Evolutionary conservation across 1,140 invertebrate species (phyloP), one percentile per base, ranked within the genome.

Genomic region (Delia radicum): DNA sequence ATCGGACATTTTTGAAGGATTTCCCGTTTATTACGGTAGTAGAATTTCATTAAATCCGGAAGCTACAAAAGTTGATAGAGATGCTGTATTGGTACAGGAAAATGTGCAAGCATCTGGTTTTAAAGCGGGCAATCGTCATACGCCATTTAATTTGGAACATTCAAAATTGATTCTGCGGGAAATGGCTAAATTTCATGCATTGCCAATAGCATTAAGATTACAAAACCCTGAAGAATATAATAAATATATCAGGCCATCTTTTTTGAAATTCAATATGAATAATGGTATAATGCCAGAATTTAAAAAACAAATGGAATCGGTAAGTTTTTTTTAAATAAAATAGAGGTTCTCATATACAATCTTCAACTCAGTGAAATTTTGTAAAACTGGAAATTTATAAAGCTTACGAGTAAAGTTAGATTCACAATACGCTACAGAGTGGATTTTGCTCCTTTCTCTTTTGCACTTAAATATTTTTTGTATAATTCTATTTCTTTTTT

Each of bases 31-130:
- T 78, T 91, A 88, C 78, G 89, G 90, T 0, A 87, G 87, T 0
- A 83, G 89, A 31, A 79, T 90, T 0, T 88, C 87, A 12, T 74
- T 90, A 0, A 79, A 86, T 31, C 55, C 84, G 0, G 80, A 87
- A 7, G 79, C 84, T 0, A 67, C 77, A 0, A 82, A 84, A 13
- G 88, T 90, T 0, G 89, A 91, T 73, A 85, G 90, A 1, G 83
- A 90, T 65, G 90, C 89, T 0, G 87, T 89, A 3, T 85, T 91
- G 27, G 73, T 91, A 0, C 86, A 90, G 76, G 90, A 91, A 74
- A 90, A 91, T 81, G 75, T 91, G 2, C 90, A 89, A 67, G 62
- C 78, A 0, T 77, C 80, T 1, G 89, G 87, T 2, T 91, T 87
- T 75, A 87, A 87, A 27, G 87, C 84, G 0, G 87, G 85, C 0